Conservation (phyloP, 2,888 invertebrate genomes). For the Ceriagrion tenellum region DNA sequence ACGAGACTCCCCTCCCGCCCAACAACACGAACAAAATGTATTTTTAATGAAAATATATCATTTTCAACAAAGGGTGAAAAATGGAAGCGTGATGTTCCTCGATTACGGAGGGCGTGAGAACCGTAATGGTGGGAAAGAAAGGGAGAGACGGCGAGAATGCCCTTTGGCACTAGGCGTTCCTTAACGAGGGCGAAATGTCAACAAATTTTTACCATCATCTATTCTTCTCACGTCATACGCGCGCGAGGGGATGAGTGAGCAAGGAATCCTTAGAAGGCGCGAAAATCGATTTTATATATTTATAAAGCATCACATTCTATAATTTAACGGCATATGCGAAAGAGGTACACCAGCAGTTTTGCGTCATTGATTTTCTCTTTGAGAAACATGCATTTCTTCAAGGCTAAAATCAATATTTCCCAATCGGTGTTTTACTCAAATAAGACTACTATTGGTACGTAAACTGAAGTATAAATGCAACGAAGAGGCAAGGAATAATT, state of each 20-base stretch:
- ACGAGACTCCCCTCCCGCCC: neutral
- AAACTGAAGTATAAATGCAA: too few relatives aligned
- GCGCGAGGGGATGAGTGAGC: neutral
- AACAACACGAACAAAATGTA: neutral
- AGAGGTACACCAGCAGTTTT: too few relatives aligned
- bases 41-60: constrained; percentile 26
- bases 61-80: neutral
- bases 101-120: neutral
- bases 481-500: too few relatives aligned
- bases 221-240: neutral
- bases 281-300: neutral
- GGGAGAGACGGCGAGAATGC: neutral
- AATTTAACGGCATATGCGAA: too few relatives aligned
- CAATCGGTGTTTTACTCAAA: neutral
- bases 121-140: neutral
- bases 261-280: neutral
- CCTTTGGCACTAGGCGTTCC: neutral
- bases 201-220: neutral
- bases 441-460: too few relatives aligned
- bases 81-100: neutral
- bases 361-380: too few relatives aligned
- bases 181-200: neutral
- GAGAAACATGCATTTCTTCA: neutral
- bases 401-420: neutral
- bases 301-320: too few relatives aligned